Evolutionary conservation across 2,113 vertebrate genomes (phyloP).

Genomic region (Hippopotamus amphibius): DNA sequence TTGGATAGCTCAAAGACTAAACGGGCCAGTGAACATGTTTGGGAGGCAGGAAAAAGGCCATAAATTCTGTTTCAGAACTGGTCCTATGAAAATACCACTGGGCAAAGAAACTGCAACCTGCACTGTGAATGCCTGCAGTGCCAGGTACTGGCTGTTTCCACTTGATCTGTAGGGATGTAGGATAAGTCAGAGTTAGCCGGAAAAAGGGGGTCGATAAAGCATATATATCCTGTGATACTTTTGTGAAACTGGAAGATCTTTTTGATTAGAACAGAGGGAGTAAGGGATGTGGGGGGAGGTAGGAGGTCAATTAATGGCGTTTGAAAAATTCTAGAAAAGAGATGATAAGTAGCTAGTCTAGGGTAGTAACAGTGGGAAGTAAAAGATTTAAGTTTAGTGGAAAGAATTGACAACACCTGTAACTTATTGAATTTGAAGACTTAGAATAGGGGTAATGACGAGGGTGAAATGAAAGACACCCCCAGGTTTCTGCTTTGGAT

Average conservation of each 20-base stretch:
- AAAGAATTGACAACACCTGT: not conserved
- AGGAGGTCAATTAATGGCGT: not conserved
- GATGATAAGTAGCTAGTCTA: not conserved
- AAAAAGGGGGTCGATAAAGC: not conserved
- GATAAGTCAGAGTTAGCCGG: not conserved
- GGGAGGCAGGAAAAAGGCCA: not conserved
- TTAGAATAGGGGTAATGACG: constrained; percentile 16
- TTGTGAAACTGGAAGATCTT: not conserved
- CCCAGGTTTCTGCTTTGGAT: not conserved
- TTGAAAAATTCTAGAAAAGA: constrained; percentile 47
- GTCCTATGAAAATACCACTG: not conserved
- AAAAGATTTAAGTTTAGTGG: not conserved
- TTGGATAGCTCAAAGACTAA: constrained; percentile 6
- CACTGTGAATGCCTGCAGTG: not conserved
- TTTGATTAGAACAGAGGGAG: not conserved
- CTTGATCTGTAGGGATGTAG: not conserved
- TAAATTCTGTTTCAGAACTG: not conserved
- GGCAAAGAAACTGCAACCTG: not conserved
- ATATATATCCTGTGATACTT: not conserved
- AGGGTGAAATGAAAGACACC: not conserved
- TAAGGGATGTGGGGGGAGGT: not conserved
- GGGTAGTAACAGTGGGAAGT: not conserved
- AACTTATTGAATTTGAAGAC: not conserved
- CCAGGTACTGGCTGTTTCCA: not conserved
- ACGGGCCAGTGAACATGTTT: not conserved